These are phyloP conservation scores for Prenolepis imparis DNA, from an alignment of 2,888 invertebrate species.

Conservation along the genomic window DNA sequence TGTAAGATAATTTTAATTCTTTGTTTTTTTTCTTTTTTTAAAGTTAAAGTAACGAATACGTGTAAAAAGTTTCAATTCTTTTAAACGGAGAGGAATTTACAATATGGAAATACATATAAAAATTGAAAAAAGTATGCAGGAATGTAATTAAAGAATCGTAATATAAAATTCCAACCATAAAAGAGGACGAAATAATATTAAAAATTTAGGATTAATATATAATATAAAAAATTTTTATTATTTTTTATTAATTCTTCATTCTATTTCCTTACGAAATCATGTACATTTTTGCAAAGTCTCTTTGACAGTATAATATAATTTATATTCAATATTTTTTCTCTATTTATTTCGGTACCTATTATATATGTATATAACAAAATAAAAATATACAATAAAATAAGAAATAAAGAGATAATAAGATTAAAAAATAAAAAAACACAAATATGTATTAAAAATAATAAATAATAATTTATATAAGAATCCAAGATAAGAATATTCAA, in stretches of 20 bases:
- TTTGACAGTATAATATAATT: background rate
- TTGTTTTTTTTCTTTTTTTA: conserved; percentile 7
- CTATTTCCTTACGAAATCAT: background rate
- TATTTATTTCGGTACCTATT: background rate
- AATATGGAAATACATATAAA: background rate
- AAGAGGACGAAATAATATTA: background rate
- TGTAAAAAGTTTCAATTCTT: background rate
- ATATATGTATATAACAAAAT: background rate
- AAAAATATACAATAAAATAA: background rate
- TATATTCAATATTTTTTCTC: background rate
- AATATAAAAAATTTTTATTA: no score
- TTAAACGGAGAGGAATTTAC: background rate
- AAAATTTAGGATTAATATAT: background rate
- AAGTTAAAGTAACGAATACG: background rate
- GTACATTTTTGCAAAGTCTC: background rate
- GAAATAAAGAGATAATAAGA: background rate
- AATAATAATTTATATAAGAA: background rate
- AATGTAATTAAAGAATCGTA: background rate
- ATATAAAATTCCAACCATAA: background rate
- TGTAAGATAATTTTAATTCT: background rate
- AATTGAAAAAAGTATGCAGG: background rate
- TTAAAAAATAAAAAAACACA: background rate
- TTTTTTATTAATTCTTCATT: background rate
- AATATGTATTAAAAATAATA: background rate
- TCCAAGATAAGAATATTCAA: background rate